Base-by-base conservation (phyloP, 2,113 vertebrate genomes). In the Oenanthe oenanthe region DNA sequence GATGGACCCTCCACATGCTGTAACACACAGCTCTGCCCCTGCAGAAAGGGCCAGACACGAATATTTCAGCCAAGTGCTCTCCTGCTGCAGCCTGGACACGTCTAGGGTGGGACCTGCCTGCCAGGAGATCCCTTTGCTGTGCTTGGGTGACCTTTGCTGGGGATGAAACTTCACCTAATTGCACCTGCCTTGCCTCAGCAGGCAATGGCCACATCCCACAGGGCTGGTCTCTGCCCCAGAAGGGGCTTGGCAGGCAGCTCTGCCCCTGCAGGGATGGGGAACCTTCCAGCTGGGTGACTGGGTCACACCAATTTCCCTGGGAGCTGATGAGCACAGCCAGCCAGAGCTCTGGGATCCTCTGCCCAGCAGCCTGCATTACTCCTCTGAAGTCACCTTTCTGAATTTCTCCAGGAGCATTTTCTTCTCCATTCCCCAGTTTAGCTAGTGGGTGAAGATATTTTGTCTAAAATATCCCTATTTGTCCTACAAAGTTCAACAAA, bases 41-140 rank as follows among this genome's bases (percentile, higher is more conserved):
- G 58, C 63, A 80, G 84, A 83, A 21, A 20, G 18, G 57, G 53
- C 34, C 62, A 85, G 92, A 83, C 16, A n/a, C 47, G 84, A 84
- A 74, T 25, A 12, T 74, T 91, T 38, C 9, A 45, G n/a, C 24
- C 15, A 67, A 84, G 54, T 8, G 21, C 45, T 86, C 60, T 34
- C 28, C n/a, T n/a, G n/a, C 9, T 62, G 62, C 2, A 72, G 88
- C 63, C 70, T 20, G 42, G 77, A 62, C 85, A 57, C 0, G 75
- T 68, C 38, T 14, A 51, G 50, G 26, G 11, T 31, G 34, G 70
- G 77, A 79, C 61, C 38, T 1, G 10, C 47, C 28, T 77, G 16
- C 36, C 2, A 3, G 47, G 28, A 4, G 2, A 61, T 78, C 4
- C 1, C 12, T 75, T 28, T 48, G 31, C 34, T 58, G 0, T 7